Evolutionary conservation across 2,888 invertebrate genomes (phyloP).

Genomic region (Linnaemya tessellans): DNA sequence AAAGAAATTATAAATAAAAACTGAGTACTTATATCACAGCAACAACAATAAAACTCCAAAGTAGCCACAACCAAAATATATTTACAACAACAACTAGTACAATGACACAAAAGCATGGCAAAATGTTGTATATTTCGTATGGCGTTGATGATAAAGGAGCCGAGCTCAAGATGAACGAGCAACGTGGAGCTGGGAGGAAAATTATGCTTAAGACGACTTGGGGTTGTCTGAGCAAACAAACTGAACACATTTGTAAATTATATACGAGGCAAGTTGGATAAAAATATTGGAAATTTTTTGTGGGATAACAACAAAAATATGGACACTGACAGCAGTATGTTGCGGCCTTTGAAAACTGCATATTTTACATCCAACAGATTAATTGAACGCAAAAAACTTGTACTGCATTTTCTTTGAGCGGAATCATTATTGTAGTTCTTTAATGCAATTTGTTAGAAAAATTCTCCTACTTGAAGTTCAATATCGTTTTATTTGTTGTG

Average conservation of each 20-base stretch:
- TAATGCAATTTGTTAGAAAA: no score
- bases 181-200: slow-evolving; percentile 28
- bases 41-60: slow-evolving; percentile 29
- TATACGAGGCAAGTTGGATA: slow-evolving; percentile 25
- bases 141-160: slow-evolving; percentile 67
- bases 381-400: no score
- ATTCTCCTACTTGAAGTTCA: no score
- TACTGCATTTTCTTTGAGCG: no score
- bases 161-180: not conserved
- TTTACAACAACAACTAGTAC: slow-evolving; percentile 64
- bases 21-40: slow-evolving; percentile 43
- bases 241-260: not conserved
- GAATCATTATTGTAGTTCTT: no score
- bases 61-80: slow-evolving; percentile 70
- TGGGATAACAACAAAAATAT: no score
- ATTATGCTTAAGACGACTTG: slow-evolving; percentile 75
- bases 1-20: slow-evolving; percentile 51
- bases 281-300: not conserved
- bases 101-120: slow-evolving; percentile 12
- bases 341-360: no score
- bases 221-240: slow-evolving; percentile 82
- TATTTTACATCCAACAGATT: no score
- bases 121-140: slow-evolving; percentile 31
- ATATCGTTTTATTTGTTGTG: no score
- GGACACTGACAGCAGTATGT: no score